Evolutionary conservation across 1,140 invertebrate species (phyloP).

Genomic region (Mamestra configurata): DNA sequence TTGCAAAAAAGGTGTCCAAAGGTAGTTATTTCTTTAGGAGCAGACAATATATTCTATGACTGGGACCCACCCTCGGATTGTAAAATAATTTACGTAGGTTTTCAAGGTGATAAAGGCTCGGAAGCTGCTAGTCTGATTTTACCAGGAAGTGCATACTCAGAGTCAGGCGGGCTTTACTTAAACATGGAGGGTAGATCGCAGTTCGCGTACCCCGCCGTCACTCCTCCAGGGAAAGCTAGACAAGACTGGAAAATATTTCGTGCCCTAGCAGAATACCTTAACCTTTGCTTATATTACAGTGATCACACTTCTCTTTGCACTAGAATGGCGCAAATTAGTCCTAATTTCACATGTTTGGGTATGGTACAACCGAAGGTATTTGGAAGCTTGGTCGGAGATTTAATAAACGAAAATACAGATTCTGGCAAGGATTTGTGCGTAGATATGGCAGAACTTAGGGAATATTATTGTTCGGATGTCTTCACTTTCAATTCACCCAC

Average conservation of each 20-base stretch:
- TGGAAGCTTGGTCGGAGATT: conserved; percentile 55
- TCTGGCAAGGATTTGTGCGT: conserved; percentile 60
- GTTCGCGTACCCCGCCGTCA: conserved; percentile 74
- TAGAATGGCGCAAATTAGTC: conserved; percentile 76
- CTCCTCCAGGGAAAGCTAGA: conserved; percentile 77
- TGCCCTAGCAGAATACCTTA: conserved; percentile 74
- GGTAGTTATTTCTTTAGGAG: conserved; percentile 76
- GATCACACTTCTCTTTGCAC: conserved; percentile 65
- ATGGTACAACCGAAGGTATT: conserved; percentile 73
- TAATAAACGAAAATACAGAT: conserved; percentile 52
- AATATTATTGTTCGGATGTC: conserved; percentile 80
- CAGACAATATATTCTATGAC: conserved; percentile 77
- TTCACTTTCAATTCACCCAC: conserved; percentile 79
- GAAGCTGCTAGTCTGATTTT: conserved; percentile 91
- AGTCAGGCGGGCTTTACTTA: conserved; percentile 82
- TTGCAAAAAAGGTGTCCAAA: conserved; percentile 58
- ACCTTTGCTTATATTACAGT: conserved; percentile 70
- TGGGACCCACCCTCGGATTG: conserved; percentile 62
- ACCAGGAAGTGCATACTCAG: conserved; percentile 93
- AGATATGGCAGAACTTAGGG: conserved; percentile 69
- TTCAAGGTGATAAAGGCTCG: conserved; percentile 93
- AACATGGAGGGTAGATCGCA: conserved; percentile 82
- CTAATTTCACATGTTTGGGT: conserved; percentile 70
- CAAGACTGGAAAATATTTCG: conserved; percentile 81
- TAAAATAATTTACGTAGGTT: conserved; percentile 88